Conservation (phyloP, 2,888 invertebrate genomes). For the Latrodectus hesperus region DNA sequence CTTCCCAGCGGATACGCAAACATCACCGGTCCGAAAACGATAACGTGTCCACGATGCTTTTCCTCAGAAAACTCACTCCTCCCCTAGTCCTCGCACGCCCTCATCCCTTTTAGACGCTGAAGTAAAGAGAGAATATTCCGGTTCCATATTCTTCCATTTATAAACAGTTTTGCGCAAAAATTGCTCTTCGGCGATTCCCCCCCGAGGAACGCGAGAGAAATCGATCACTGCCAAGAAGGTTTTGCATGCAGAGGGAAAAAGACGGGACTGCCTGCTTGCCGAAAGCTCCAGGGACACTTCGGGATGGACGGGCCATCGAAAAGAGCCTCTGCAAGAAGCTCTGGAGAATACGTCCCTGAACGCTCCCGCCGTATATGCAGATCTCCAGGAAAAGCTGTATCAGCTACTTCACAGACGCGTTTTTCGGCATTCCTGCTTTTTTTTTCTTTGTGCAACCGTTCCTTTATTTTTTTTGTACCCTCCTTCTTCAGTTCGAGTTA, state of each 20-base stretch:
- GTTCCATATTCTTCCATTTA: constrained; percentile 66
- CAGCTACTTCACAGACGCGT: constrained; percentile 56
- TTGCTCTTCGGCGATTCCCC: constrained; percentile 51
- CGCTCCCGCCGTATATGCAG: constrained; percentile 56
- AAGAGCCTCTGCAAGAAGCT: constrained; percentile 12
- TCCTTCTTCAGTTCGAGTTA: background rate
- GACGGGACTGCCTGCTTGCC: background rate
- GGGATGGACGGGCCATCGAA: constrained; percentile 35
- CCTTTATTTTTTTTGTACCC: background rate
- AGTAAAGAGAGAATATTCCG: constrained; percentile 33
- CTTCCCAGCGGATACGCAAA: background rate
- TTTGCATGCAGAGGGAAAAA: constrained; percentile 46
- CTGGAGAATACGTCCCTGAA: constrained; percentile 18
- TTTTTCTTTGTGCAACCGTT: background rate
- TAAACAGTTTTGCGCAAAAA: constrained; percentile 69
- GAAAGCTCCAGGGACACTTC: constrained; percentile 15
- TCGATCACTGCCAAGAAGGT: constrained; percentile 63
- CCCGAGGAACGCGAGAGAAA: constrained; percentile 26
- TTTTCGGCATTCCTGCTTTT: constrained; percentile 10
- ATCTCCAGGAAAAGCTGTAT: constrained; percentile 59
- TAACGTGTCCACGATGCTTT: constrained; percentile 39
- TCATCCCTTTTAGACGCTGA: background rate
- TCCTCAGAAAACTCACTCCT: constrained; percentile 4
- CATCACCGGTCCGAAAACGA: constrained; percentile 46
- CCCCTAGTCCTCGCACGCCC: constrained; percentile 4